Evolutionary conservation across 1,140 invertebrate genomes (phyloP).

Genomic region (Drosophila rhopaloa): DNA sequence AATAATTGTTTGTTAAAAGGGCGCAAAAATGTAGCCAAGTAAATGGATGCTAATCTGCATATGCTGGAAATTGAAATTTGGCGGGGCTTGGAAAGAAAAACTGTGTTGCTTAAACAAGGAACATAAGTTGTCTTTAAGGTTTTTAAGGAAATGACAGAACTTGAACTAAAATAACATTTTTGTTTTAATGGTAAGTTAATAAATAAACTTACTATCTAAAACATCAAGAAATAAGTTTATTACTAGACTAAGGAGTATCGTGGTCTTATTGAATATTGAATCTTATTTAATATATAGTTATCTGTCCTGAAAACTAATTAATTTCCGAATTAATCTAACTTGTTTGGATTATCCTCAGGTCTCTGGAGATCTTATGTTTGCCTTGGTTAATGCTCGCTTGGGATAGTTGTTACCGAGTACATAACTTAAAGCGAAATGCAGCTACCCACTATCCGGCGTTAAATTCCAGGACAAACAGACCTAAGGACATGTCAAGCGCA

Average conservation of each 20-base stretch:
- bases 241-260: no score
- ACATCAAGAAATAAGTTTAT: no score
- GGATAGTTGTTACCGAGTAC: conserved; percentile 68
- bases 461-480: conserved; percentile 77
- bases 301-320: conserved; percentile 11
- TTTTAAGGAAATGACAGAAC: neutral
- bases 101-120: neutral
- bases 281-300: neutral
- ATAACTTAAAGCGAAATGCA: conserved; percentile 71
- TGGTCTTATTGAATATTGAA: no score
- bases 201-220: no score
- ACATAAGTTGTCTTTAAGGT: conserved; percentile 4
- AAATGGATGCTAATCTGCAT: conserved; percentile 52
- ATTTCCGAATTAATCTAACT: conserved; percentile 41
- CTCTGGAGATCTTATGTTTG: conserved; percentile 24
- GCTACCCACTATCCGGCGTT: conserved; percentile 44
- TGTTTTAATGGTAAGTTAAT: no score
- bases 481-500: conserved; percentile 81
- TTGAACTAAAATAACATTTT: no score
- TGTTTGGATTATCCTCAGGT: conserved; percentile 31
- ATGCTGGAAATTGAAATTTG: conserved; percentile 49
- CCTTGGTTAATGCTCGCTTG: conserved; percentile 15
- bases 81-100: neutral
- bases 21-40: conserved; percentile 41
- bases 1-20: conserved; percentile 76